Conservation (phyloP, 1,140 invertebrate genomes). For the Neuroterus valhalla region DNA sequence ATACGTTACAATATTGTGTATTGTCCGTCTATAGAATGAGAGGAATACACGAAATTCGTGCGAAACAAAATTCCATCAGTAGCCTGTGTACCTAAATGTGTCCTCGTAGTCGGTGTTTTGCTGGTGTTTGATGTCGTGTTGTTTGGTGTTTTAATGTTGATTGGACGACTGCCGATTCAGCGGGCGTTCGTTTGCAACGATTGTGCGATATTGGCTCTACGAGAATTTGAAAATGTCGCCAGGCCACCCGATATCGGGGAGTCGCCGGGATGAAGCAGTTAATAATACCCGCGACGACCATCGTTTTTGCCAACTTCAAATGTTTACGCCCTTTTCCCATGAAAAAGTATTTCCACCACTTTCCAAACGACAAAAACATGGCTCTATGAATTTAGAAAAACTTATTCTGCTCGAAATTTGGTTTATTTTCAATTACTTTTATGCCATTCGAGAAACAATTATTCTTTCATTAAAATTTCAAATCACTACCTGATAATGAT, state of each 20-base stretch:
- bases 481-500: background rate
- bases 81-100: slow-evolving; percentile 50
- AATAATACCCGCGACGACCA: slow-evolving; percentile 48
- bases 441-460: background rate
- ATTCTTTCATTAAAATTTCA: slow-evolving; percentile 16
- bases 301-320: slow-evolving; percentile 27
- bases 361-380: slow-evolving; percentile 5
- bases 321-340: background rate
- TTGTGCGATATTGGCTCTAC: slow-evolving; percentile 55
- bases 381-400: background rate
- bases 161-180: slow-evolving; percentile 73
- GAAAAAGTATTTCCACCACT: background rate
- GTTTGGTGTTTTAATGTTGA: slow-evolving; percentile 73
- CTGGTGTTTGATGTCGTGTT: slow-evolving; percentile 66
- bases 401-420: background rate
- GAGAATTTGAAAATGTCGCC: slow-evolving; percentile 63
- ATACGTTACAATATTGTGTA: background rate
- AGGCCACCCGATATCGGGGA: slow-evolving; percentile 44
- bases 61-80: slow-evolving; percentile 30
- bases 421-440: background rate
- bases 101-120: slow-evolving; percentile 59
- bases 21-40: background rate
- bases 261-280: slow-evolving; percentile 46
- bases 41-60: background rate
- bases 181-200: slow-evolving; percentile 68